Percentiles rank a stretch among this genome's conserved stretches.
These are phyloP conservation scores for Prochilodus magdalenae DNA, from an alignment of 2,113 vertebrate species.

Conservation along the genomic window DNA sequence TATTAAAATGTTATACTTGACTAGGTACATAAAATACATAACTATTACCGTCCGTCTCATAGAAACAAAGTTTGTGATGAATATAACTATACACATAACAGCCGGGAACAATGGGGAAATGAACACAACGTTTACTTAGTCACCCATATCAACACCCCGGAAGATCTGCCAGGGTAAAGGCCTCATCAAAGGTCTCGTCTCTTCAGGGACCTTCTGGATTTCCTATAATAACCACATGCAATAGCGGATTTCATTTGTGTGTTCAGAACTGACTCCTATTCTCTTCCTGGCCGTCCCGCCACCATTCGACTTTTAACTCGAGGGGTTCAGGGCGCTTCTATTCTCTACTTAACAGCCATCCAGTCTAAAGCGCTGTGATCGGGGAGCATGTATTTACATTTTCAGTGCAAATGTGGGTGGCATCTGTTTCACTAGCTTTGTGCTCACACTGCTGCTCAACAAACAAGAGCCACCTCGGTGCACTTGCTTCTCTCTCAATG, in stretches of 20 bases:
- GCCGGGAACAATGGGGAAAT: too few relatives aligned
- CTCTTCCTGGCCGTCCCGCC: neutral
- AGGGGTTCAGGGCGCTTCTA: too few relatives aligned
- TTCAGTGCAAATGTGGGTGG: neutral
- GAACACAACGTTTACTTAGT: neutral
- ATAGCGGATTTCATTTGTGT: neutral
- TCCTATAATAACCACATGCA: neutral
- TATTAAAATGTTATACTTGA: too few relatives aligned
- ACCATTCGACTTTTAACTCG: neutral
- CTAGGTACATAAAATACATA: too few relatives aligned
- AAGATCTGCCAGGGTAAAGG: neutral
- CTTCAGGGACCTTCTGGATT: neutral
- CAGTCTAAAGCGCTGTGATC: neutral
- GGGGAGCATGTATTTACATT: neutral
- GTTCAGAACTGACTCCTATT: neutral
- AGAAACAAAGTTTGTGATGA: too few relatives aligned
- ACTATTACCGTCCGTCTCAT: too few relatives aligned
- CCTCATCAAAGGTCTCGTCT: too few relatives aligned
- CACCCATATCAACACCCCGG: neutral
- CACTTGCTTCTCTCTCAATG: neutral
- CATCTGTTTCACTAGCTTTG: constrained; percentile 5
- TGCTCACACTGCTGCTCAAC: neutral
- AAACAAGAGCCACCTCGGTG: constrained; percentile 7
- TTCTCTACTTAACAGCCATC: neutral
- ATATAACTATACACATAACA: too few relatives aligned